Evolutionary conservation across 2,797 vertebrate species (phyloP), one percentile per base, ranked within the genome.

Genomic region (Intellagama lesueurii): DNA sequence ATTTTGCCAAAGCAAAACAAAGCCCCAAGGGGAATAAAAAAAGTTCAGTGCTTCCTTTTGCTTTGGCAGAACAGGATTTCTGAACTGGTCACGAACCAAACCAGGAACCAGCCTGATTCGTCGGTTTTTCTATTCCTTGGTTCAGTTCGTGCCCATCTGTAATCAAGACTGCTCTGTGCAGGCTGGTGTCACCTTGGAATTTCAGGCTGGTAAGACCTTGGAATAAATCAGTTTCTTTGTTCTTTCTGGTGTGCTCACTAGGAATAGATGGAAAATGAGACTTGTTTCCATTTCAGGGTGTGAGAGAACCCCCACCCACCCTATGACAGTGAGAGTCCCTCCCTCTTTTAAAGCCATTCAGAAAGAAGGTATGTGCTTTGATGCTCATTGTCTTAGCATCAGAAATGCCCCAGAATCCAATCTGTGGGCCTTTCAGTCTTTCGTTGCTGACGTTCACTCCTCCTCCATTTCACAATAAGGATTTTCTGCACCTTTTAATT

Each of bases 401-500:
- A 35, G 40, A 72, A 70, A 28, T 16, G 5, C 6, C 7, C 30
- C 2, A 4, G 30, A 32, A 35, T 30, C 1, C n/a, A 1, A 75
- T 87, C 1, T 35, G n/a, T 7, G 30, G 52, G 40, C 22, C 49
- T 14, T 5, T 49, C 11, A 3, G 28, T 22, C 35, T 79, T n/a
- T 79, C 6, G n/a, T 44, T 1, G 7, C 68, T 40, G 3, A 44
- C 7, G 5, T 1, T 44, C 6, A 0, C 12, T 4, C 40, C 24
- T n/a, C 32, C 2, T 52, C 19, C 28, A 35, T 70, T 17, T 17
- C 12, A 24, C 60, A 69, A 0, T 81, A 49, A 87, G 66, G 81
- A 73, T 91, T 88, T 85, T 78, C 72, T 19, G 2, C 89, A 82
- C 80, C 81, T 90, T 84, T 93, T 95, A 95, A 96, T 97, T 96